Evolutionary conservation across 2,797 vertebrate species (phyloP), one percentile per base, ranked within the genome.

Genomic region (Tadarida brasiliensis): DNA sequence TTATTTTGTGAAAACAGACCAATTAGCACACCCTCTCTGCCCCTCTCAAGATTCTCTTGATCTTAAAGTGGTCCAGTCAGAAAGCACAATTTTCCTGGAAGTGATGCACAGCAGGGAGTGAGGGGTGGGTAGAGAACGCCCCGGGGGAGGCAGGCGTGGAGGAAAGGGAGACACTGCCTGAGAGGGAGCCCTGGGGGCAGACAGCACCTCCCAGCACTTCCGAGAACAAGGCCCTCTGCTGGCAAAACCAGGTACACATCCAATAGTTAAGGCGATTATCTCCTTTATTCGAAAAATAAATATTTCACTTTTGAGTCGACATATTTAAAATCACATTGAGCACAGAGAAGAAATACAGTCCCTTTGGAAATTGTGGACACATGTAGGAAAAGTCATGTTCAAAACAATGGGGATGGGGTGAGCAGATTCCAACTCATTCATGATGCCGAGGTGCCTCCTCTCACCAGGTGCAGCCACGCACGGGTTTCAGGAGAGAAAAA

Each of bases 281-380:
- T 98, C 97, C 98, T 98, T 99, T 99, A 98, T 99, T 99, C 98
- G 97, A 99, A 99, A 99, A 99, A 99, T 99, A 99, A 99, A 99
- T 99, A 99, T 98, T 97, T 98, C 97, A 97, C 98, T 98, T 98
- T 97, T 98, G 98, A 98, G 94, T 98, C 94, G 97, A 97, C 98
- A 98, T 96, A 98, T 98, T 98, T 98, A 97, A 98, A 98, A 96
- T 97, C 97, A 98, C 98, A 97, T 98, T 90, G 98, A 98, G 98
- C 98, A 98, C 96, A 98, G 98, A 98, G 98, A 96, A 97, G 96
- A 97, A 93, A 94, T 95, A 81, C 84, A 96, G 98, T 98, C 98
- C 98, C 98, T 99, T 98, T 98, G 98, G 98, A 98, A 98, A 97
- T 91, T 91, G 92, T 95, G 97, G 98, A 98, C 54, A 96, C 76